A percentile compares a stretch with the other conserved stretches of the same genome.
Evolutionary conservation across 2,113 vertebrate species (phyloP).

Genomic region (Catharus fuscescens): DNA sequence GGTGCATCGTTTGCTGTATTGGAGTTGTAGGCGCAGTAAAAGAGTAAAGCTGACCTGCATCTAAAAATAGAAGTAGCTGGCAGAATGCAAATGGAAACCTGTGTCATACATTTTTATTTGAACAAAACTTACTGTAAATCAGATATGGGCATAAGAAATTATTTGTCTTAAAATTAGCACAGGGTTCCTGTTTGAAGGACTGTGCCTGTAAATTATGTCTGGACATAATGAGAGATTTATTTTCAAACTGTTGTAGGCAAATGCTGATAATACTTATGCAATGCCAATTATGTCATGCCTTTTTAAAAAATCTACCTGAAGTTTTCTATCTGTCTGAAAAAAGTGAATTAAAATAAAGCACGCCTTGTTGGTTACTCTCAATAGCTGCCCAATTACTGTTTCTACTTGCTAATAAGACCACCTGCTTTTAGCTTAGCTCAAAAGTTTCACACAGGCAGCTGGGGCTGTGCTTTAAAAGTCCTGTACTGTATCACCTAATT

Average conservation of each 20-base stretch:
- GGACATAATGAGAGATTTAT: neutral
- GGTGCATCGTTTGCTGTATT: neutral
- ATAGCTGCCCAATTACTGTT: neutral
- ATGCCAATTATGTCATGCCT: neutral
- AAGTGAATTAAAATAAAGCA: neutral
- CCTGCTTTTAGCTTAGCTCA: neutral
- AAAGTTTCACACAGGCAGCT: neutral
- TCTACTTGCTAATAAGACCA: neutral
- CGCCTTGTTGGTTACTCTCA: neutral
- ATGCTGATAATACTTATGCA: neutral
- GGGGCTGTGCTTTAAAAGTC: neutral
- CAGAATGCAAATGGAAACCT: conserved; percentile 17
- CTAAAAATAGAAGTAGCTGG: conserved; percentile 46
- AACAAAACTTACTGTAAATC: conserved; percentile 29
- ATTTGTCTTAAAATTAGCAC: conserved; percentile 23
- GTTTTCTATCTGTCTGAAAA: neutral
- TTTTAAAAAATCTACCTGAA: neutral
- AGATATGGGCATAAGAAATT: neutral
- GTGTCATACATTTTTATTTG: conserved; percentile 23
- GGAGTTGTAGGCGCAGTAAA: neutral
- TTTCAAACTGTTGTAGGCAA: neutral
- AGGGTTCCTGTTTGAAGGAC: neutral
- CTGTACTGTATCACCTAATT: neutral
- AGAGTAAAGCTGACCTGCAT: neutral
- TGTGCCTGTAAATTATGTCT: neutral